Base-by-base conservation (phyloP, 2,113 vertebrate genomes). In the Ancistrus triradiatus region DNA sequence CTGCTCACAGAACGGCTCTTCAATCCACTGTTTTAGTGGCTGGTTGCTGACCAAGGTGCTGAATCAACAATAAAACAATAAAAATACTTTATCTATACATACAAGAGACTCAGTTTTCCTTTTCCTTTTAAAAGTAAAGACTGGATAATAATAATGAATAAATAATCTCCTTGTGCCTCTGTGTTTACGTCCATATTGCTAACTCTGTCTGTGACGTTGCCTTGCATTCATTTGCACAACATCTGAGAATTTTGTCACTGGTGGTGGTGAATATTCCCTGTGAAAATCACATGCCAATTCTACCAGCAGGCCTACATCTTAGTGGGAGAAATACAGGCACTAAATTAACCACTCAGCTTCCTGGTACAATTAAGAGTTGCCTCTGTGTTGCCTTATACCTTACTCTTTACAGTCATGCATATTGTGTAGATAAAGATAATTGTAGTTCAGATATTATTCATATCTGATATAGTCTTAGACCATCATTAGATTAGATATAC, bases 41-140 rank as follows among this genome's bases (percentile, higher is more conserved):
- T 58, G 15, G 78, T 69, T 77, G 74, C 86, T 88, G 85, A 61
- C 86, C 85, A 25, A 81, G 80, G 84, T 86, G 73, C 82, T 86
- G 84, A 86, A 85, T 28, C 14, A 9, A 31, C 7, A 6, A 19
- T 18, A 9, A 6, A n/a, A 14, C 38, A 31, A 31, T 7, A 31
- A 31, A 31, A 31, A 31, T 7, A 31, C 27, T 4, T 31, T 27
- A 37, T 22, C 22, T 27, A n/a, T n/a, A n/a, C n/a, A n/a, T n/a
- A 19, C 40, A 51, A 19, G 11, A 6, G 15, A 25, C 27, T n/a
- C 10, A 31, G 7, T 31, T 25, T 15, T 42, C 22, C 7, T 10
- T 38, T 15, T 14, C n/a, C 3, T 40, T 50, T 25, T 15, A 57
- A 57, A 11, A 21, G 19, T 14, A 55, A 53, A 37, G 11, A 38